Percentiles rank a stretch among this genome's conserved stretches.
phyloP scores from a whole-genome alignment of 2,797 vertebrate species.

The Spondyliosoma cantharus region DNA sequence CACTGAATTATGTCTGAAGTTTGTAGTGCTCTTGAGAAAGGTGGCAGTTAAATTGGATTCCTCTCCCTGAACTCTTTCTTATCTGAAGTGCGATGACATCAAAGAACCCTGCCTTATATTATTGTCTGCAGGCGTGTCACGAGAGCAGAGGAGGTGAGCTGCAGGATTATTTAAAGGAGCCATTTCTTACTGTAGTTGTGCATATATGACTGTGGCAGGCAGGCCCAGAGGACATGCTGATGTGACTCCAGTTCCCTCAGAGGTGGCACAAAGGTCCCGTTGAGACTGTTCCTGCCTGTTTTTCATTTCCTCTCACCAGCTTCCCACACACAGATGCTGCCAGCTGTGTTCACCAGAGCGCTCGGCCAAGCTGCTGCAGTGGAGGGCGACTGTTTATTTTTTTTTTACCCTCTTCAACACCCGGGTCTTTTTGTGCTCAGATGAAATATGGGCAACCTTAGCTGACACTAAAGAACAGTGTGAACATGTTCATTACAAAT shows the following conservation, averaged over 20 bases:
- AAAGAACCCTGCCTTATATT: conserved; percentile 32
- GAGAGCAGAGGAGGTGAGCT: conserved; percentile 27
- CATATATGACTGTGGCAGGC: conserved; percentile 9
- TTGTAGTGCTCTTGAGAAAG: conserved; percentile 64
- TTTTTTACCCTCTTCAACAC: neutral
- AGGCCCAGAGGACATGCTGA: conserved; percentile 43
- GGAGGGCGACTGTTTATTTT: conserved; percentile 7
- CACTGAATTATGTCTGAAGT: conserved; percentile 63
- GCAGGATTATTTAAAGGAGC: conserved; percentile 45
- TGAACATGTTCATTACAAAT: conserved; percentile 44
- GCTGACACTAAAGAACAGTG: conserved; percentile 36
- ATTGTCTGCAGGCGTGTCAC: conserved; percentile 32
- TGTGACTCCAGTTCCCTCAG: conserved; percentile 18
- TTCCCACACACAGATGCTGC: conserved; percentile 38
- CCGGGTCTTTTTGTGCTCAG: conserved; percentile 12
- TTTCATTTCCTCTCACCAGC: conserved; percentile 47
- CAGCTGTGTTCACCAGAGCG: conserved; percentile 29
- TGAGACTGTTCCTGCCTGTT: conserved; percentile 34
- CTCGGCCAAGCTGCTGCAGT: conserved; percentile 14
- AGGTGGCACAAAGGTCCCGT: conserved; percentile 32
- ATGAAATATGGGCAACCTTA: conserved; percentile 40
- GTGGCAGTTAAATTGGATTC: conserved; percentile 72
- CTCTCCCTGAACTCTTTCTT: conserved; percentile 58
- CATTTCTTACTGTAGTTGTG: conserved; percentile 34
- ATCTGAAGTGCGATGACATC: conserved; percentile 63